Evolutionary conservation across 2,113 vertebrate species (phyloP).

Genomic region (Crotalus helleri): DNA sequence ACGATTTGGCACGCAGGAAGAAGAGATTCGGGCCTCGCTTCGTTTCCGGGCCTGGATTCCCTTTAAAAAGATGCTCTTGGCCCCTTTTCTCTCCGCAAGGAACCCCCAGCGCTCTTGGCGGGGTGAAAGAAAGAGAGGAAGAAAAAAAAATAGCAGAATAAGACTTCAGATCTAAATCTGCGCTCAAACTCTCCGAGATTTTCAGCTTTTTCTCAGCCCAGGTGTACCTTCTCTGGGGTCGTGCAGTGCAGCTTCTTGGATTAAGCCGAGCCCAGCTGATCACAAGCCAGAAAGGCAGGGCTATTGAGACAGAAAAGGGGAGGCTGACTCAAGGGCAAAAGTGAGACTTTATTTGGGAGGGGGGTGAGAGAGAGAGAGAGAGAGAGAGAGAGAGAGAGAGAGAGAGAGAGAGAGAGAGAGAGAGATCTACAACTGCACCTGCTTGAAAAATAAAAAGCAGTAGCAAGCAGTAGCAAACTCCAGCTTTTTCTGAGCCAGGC

Average conservation of each 20-base stretch:
- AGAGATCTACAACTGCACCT: neutral
- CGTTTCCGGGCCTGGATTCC: neutral
- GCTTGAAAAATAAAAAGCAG: neutral
- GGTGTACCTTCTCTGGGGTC: neutral
- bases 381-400: neutral
- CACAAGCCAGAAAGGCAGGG: neutral
- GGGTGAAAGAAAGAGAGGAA: neutral
- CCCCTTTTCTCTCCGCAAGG: neutral
- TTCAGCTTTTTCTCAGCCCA: neutral
- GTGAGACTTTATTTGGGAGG: neutral
- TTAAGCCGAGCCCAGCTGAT: neutral
- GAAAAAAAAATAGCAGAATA: neutral
- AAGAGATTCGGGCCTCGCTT: neutral
- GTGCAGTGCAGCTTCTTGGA: neutral
- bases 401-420: no score
- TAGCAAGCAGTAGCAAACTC: neutral
- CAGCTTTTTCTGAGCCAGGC: neutral
- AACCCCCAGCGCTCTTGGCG: neutral
- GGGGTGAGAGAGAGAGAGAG: no score
- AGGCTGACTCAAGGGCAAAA: neutral
- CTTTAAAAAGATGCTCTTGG: neutral
- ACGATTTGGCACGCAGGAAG: neutral
- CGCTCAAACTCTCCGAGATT: neutral
- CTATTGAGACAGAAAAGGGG: neutral
- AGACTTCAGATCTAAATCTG: neutral